These are phyloP conservation scores for Pangasius macronema DNA, from an alignment of 2,797 vertebrate species.

Conservation along the genomic window DNA sequence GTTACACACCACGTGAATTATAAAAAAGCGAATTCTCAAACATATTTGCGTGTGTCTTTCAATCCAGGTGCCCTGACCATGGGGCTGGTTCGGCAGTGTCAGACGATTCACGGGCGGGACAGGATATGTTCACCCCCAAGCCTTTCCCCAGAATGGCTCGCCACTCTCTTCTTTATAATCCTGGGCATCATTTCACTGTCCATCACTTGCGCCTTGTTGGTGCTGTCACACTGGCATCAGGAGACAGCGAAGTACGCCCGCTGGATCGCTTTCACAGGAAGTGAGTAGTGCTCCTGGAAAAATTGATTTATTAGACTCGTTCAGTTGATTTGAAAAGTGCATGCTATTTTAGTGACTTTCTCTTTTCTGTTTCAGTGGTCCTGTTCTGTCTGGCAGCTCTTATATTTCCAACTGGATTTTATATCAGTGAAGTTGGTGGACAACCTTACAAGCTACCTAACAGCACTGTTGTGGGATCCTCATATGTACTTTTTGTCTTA, in stretches of 20 bases:
- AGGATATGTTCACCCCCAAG: conserved; percentile 94
- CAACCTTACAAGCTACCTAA: conserved; percentile 98
- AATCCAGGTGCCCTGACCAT: conserved; percentile 91
- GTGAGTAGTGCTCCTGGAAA: conserved; percentile 71
- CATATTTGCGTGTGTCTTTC: neutral
- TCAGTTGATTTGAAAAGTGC: neutral
- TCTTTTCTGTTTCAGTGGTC: conserved; percentile 84
- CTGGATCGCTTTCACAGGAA: conserved; percentile 96
- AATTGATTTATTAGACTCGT: neutral
- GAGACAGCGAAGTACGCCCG: conserved; percentile 97
- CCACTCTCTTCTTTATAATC: conserved; percentile 98
- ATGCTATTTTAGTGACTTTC: conserved; percentile 5
- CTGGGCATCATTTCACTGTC: conserved; percentile 99
- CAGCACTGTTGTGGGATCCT: conserved; percentile 98
- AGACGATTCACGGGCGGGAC: conserved; percentile 97
- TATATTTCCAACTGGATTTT: conserved; percentile 99
- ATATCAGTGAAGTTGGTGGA: conserved; percentile 98
- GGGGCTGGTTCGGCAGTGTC: conserved; percentile 96
- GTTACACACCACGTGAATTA: conserved; percentile 6
- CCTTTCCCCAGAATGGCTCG: conserved; percentile 97
- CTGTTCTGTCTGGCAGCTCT: conserved; percentile 99
- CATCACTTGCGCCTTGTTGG: conserved; percentile 94
- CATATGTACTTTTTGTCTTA: conserved; percentile 97
- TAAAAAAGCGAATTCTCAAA: neutral
- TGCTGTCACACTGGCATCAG: conserved; percentile 96